Evolutionary conservation across 2,797 vertebrate species (phyloP).

Genomic region (Falco concolor): DNA sequence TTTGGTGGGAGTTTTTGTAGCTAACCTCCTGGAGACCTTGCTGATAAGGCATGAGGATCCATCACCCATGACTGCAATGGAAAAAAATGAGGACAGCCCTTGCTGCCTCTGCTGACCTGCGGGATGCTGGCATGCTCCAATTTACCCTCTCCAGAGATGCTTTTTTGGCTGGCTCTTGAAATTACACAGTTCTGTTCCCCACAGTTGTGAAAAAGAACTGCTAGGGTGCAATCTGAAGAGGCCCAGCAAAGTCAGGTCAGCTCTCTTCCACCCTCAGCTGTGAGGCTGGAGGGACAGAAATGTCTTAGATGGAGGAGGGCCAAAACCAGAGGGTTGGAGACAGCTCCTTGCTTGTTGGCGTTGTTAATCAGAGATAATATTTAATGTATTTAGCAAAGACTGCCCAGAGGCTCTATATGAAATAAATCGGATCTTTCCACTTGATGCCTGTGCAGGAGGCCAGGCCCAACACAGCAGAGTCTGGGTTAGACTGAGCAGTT

Average conservation of each 20-base stretch:
- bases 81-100: background rate
- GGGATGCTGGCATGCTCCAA: background rate
- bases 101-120: background rate
- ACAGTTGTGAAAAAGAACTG: background rate
- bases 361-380: background rate
- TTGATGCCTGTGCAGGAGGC: background rate
- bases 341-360: background rate
- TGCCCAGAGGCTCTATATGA: background rate
- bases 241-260: background rate
- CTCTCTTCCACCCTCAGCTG: background rate
- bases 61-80: background rate
- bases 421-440: background rate
- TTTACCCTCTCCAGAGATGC: background rate
- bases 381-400: background rate
- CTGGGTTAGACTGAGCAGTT: background rate
- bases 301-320: background rate
- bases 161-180: background rate
- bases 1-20: background rate
- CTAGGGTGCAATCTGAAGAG: background rate
- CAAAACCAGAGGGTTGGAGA: background rate
- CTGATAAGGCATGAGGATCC: background rate
- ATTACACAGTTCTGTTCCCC: background rate
- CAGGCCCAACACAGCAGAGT: background rate
- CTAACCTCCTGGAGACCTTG: background rate
- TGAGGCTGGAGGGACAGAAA: background rate